Evolutionary conservation across 2,888 invertebrate species (phyloP).

Genomic region (Sceliomorpha sp.): DNA sequence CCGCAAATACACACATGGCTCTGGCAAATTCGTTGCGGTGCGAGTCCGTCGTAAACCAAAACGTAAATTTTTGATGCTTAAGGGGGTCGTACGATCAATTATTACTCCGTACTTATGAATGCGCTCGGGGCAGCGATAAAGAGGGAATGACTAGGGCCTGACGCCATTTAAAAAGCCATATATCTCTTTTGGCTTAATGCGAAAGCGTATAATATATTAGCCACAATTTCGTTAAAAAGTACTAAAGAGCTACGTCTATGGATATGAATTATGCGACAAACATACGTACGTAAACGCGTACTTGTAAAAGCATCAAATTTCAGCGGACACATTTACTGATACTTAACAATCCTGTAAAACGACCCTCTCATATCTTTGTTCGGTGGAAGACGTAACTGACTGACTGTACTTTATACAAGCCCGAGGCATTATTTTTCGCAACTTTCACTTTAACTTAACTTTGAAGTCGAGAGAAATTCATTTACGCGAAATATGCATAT

Average conservation of each 20-base stretch:
- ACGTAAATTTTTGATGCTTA: constrained; percentile 67
- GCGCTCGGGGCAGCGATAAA: constrained; percentile 59
- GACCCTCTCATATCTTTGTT: no score
- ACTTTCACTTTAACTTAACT: no score
- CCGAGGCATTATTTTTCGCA: no score
- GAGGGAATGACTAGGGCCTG: constrained; percentile 61
- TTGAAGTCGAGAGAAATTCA: no score
- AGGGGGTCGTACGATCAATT: constrained; percentile 64
- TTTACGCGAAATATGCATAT: no score
- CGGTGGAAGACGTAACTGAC: no score
- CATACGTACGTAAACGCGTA: constrained; percentile 5
- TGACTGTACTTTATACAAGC: no score
- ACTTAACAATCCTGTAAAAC: no score
- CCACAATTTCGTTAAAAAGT: constrained; percentile 53
- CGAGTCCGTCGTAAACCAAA: constrained; percentile 61
- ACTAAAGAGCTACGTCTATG: constrained; percentile 28
- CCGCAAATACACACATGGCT: constrained; percentile 38
- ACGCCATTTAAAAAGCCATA: constrained; percentile 68
- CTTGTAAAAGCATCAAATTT: constrained; percentile 1
- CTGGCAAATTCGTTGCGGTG: constrained; percentile 36
- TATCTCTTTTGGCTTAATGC: constrained; percentile 61
- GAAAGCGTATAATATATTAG: constrained; percentile 55
- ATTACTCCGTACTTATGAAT: constrained; percentile 62
- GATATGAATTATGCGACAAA: constrained; percentile 39
- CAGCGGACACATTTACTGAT: no score